Conservation (phyloP, 2,888 invertebrate species). For the Thymelicus acteon region DNA sequence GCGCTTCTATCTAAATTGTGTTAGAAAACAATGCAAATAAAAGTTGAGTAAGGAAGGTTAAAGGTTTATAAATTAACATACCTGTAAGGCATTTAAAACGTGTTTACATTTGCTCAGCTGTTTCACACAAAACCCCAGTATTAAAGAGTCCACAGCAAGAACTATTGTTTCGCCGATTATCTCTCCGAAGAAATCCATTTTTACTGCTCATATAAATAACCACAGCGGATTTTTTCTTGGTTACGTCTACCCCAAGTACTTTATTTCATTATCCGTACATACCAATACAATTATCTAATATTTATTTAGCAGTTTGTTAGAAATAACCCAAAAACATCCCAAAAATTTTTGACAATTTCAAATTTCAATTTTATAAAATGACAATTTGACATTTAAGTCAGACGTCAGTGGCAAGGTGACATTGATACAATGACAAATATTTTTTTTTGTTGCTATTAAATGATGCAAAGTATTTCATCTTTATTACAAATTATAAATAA, state of each 20-base stretch:
- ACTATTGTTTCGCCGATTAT: conserved; percentile 88
- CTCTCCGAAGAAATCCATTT: conserved; percentile 89
- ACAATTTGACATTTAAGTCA: too few species aligned
- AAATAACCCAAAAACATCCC: too few species aligned
- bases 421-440: too few species aligned
- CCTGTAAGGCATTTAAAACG: conserved; percentile 89
- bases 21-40: not conserved
- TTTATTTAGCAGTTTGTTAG: not conserved
- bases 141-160: conserved; percentile 89
- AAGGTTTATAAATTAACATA: conserved; percentile 56
- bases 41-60: not conserved
- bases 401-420: too few species aligned
- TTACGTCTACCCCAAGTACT: not conserved
- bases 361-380: too few species aligned
- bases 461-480: too few species aligned
- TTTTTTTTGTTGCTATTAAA: too few species aligned
- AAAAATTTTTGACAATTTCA: too few species aligned
- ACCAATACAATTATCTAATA: conserved; percentile 16
- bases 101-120: conserved; percentile 91
- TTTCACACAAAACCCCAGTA: conserved; percentile 89
- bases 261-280: conserved; percentile 7
- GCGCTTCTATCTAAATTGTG: not conserved
- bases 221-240: conserved; percentile 32
- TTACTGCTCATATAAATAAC: conserved; percentile 18
- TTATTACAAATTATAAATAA: too few species aligned